A percentile compares a stretch with the other conserved stretches of the same genome.
phyloP scores from a whole-genome alignment of 1,140 invertebrate species.

The Protaetia brevitarsis region DNA sequence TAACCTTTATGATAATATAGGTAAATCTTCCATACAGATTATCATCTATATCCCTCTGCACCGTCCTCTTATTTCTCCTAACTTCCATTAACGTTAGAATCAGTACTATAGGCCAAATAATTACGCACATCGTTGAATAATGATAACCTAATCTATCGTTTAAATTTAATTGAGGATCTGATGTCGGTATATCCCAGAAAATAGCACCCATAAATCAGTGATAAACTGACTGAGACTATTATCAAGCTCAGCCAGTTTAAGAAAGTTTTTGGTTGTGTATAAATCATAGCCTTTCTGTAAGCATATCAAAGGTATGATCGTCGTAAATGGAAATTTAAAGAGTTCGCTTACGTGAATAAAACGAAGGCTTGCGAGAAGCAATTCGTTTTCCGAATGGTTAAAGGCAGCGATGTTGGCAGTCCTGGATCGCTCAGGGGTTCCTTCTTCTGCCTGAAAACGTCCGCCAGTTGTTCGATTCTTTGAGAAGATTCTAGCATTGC shows the following conservation, averaged over 20 bases:
- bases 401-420: conserved; percentile 69
- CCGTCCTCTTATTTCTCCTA: conserved; percentile 62
- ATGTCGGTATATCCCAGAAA: conserved; percentile 82
- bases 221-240: conserved; percentile 73
- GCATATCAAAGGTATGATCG: conserved; percentile 19
- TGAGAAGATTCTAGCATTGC: conserved; percentile 92
- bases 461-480: conserved; percentile 84
- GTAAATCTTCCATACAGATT: conserved; percentile 74
- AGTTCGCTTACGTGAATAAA: conserved; percentile 63
- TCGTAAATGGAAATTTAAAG: neutral
- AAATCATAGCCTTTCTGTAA: conserved; percentile 61
- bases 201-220: conserved; percentile 80
- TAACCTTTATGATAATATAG: conserved; percentile 76
- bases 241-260: conserved; percentile 74
- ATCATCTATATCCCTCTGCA: conserved; percentile 76
- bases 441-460: conserved; percentile 68
- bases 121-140: conserved; percentile 74
- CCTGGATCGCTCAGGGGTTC: conserved; percentile 71
- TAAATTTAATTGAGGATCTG: conserved; percentile 66
- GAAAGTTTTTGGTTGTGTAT: conserved; percentile 83
- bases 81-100: conserved; percentile 66
- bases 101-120: conserved; percentile 73
- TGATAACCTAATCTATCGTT: conserved; percentile 81
- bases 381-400: conserved; percentile 59
- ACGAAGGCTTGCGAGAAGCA: conserved; percentile 65